phyloP scores from a whole-genome alignment of 2,113 vertebrate species.

The Sphaerodactylus townsendi region DNA sequence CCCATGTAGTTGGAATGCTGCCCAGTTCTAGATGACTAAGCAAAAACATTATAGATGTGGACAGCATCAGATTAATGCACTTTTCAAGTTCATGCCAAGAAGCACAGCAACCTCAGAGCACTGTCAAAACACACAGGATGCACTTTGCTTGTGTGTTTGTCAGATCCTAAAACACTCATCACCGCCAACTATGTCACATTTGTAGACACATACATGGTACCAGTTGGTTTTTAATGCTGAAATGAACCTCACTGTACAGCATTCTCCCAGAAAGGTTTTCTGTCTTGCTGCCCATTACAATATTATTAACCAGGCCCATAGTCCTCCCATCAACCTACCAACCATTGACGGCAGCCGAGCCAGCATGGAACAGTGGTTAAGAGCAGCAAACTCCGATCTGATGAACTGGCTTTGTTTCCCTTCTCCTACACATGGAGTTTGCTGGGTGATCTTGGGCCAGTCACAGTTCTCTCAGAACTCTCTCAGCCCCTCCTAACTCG shows the following conservation, averaged over 20 bases:
- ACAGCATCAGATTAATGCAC: background rate
- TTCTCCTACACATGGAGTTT: too few relatives aligned
- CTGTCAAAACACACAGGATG: background rate
- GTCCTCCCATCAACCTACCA: too few relatives aligned
- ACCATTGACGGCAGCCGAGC: too few relatives aligned
- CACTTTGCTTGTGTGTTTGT: background rate
- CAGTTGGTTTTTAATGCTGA: background rate
- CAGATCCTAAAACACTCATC: background rate
- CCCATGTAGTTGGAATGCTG: background rate
- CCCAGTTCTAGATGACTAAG: background rate
- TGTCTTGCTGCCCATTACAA: background rate
- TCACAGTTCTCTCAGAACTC: too few relatives aligned
- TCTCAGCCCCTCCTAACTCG: too few relatives aligned
- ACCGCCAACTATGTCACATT: background rate
- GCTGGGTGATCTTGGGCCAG: too few relatives aligned
- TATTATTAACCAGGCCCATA: background rate
- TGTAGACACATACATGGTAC: background rate
- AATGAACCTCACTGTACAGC: background rate
- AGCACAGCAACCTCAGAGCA: background rate
- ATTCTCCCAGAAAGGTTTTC: background rate
- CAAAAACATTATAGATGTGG: background rate
- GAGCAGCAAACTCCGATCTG: too few relatives aligned
- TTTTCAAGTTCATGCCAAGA: background rate
- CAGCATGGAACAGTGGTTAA: too few relatives aligned
- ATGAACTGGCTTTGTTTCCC: too few relatives aligned